These are phyloP conservation scores for Arctia plantaginis DNA, from an alignment of 2,888 invertebrate genomes.

Conservation along the genomic window DNA sequence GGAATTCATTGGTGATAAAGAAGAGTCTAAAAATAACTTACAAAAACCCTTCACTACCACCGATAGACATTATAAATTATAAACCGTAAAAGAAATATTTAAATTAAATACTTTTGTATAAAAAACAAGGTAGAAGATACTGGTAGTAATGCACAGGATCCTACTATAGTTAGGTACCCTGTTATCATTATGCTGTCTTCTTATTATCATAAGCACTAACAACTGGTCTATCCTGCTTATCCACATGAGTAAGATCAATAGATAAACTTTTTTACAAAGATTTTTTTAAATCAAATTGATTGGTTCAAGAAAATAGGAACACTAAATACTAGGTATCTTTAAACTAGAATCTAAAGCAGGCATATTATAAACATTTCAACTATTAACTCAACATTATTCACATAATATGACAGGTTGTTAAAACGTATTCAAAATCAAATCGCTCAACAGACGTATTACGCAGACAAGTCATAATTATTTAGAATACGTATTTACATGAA, in stretches of 20 bases:
- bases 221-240: background rate
- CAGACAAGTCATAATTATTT: background rate
- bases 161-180: no score
- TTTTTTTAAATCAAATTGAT: background rate
- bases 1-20: no score
- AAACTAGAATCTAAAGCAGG: background rate
- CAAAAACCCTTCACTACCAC: no score
- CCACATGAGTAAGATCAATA: background rate
- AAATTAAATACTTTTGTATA: no score
- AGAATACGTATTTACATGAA: background rate
- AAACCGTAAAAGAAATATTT: no score
- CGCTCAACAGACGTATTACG: slow-evolving; percentile 3
- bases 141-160: no score
- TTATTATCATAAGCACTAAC: background rate
- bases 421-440: slow-evolving; percentile 11
- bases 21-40: no score
- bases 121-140: no score
- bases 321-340: background rate
- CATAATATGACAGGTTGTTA: slow-evolving; percentile 8
- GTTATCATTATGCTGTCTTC: no score
- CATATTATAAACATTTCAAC: background rate
- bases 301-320: background rate
- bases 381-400: slow-evolving; percentile 6
- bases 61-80: no score
- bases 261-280: no score